Base-by-base conservation (phyloP, 2,888 invertebrate species). In the Mayetiola destructor region DNA sequence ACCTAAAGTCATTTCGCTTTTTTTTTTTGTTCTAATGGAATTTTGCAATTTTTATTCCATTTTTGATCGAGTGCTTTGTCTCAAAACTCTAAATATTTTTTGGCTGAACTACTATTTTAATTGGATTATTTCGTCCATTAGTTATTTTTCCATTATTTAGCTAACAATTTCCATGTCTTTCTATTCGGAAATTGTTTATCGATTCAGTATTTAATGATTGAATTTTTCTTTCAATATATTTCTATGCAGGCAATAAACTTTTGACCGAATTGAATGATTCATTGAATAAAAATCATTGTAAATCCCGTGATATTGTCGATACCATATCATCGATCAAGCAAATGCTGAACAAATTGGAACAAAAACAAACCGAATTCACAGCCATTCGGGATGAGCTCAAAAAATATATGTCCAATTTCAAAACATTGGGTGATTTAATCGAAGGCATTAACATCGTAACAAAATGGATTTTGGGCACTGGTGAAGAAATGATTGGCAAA, bases 381-480 rank as follows among this genome's bases (percentile, higher is more conserved):
- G 75, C 75, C 30, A 78, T 78, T 1, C 82, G 81, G 81, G 67
- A 71, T 52, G 76, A 76, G 59, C 72, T 82, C 66, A 75, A 82
- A 61, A 76, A 76, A 60, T 76, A 75, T 61, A 72, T 81, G 58
- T 74, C 77, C 55, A 77, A 77, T 63, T 77, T 79, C 60, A 79
- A 80, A 68, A 80, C 81, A 65, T 74, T 82, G 60, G 72, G 73
- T 58, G 71, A 75, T 35, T 69, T 84, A 37, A 80, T 81, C 63
- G 78, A 79, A 64, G 81, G 81, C 35, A 79, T 83, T 60, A 75
- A 77, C n/a, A 76, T 80, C 69, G 85, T 88, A 35, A 82, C 82
- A 20, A 82, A 84, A 65, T 88, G 87, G 87, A 83, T 88, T 58
- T 69, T 85, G 56, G 84, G 83, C 35, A 81, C 83, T 55, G 88